Conservation (phyloP, 2,113 vertebrate species). For the Coturnix japonica region DNA sequence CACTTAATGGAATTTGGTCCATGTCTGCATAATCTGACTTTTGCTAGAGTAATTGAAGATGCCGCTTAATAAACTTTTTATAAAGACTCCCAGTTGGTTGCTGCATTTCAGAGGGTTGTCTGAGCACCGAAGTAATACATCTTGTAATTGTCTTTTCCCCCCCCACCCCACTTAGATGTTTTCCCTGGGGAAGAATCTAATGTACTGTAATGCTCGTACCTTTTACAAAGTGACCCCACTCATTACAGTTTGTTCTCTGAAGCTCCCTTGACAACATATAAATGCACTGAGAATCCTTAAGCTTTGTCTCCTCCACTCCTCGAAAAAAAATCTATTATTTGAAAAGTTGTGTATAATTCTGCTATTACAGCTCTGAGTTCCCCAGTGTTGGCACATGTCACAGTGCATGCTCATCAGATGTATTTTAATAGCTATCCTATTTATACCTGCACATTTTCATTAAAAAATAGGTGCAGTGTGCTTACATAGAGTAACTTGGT, state of each 20-base stretch:
- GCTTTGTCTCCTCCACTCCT: conserved; percentile 30
- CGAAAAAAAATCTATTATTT: conserved; percentile 8
- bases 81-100: conserved; percentile 69
- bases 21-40: conserved; percentile 42
- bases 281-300: conserved; percentile 54
- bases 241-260: conserved; percentile 58
- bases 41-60: conserved; percentile 61
- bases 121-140: conserved; percentile 48
- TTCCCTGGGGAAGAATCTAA: conserved; percentile 63
- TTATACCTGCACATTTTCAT: neutral
- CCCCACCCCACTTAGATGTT: conserved; percentile 43
- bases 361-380: neutral
- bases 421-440: neutral
- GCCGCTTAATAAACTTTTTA: conserved; percentile 72
- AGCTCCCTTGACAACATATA: conserved; percentile 19
- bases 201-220: conserved; percentile 46
- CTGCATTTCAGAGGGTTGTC: conserved; percentile 34
- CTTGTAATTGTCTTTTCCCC: conserved; percentile 60
- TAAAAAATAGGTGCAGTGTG: neutral
- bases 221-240: conserved; percentile 66
- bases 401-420: neutral
- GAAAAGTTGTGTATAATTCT: neutral
- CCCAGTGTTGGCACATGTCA: conserved; percentile 2
- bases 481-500: neutral
- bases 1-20: conserved; percentile 63